Conservation (phyloP, 2,113 vertebrate genomes). For the Buteo buteo region DNA sequence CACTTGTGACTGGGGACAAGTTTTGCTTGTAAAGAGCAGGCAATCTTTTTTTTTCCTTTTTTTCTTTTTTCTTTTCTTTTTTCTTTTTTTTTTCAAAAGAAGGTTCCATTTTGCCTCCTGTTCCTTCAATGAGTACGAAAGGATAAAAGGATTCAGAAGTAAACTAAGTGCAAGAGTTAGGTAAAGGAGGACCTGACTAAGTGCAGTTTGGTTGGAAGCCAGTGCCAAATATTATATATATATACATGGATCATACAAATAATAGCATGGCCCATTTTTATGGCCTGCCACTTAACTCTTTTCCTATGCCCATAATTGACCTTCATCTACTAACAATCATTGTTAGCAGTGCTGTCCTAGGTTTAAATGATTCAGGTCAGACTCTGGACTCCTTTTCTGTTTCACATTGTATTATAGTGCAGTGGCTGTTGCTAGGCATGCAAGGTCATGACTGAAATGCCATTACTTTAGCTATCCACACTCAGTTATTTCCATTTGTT, state of each 20-base stretch:
- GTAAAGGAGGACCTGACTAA: neutral
- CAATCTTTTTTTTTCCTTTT: neutral
- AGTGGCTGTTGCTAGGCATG: neutral
- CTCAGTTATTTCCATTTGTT: neutral
- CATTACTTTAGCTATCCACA: neutral
- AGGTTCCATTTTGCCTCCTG: accelerated
- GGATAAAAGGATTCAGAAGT: neutral
- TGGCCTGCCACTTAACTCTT: neutral
- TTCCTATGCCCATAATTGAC: neutral
- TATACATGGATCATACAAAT: neutral
- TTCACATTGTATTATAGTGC: neutral
- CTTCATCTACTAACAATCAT: neutral
- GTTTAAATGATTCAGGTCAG: neutral
- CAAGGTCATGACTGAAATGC: neutral
- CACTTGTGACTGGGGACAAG: neutral
- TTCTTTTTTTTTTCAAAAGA: neutral
- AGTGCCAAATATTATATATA: neutral
- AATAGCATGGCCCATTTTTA: neutral
- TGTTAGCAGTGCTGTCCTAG: neutral
- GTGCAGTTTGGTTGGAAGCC: neutral
- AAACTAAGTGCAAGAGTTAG: neutral
- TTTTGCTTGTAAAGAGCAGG: neutral
- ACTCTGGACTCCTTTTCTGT: neutral
- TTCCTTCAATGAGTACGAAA: neutral
- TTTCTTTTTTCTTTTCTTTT: too few relatives aligned